Conservation (phyloP, 2,797 vertebrate species). For the Setipinna tenuifilis region DNA sequence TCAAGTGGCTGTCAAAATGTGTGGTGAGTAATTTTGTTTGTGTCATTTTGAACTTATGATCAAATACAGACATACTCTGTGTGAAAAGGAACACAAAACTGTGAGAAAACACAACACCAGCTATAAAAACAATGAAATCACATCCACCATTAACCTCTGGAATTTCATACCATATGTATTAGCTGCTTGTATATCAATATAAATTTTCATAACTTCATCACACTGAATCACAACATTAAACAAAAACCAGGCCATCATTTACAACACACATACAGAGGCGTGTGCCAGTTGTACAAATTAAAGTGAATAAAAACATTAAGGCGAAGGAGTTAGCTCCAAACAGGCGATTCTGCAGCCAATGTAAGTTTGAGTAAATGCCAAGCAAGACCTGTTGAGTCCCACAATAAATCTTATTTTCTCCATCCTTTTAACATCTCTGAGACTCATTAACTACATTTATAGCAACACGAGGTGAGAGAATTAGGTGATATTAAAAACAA, state of each 20-base stretch:
- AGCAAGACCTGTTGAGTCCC: slow-evolving; percentile 3
- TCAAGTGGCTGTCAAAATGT: background rate
- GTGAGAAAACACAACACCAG: background rate
- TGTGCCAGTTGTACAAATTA: background rate
- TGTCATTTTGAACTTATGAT: background rate
- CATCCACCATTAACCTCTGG: background rate
- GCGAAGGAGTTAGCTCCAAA: background rate
- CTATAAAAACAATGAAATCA: background rate
- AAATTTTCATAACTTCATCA: background rate
- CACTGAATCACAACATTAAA: background rate
- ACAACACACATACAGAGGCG: background rate
- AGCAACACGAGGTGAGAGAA: background rate
- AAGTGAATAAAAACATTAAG: background rate
- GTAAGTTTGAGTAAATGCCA: background rate
- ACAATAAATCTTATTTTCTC: background rate
- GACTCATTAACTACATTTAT: background rate
- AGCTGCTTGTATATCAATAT: background rate
- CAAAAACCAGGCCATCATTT: background rate
- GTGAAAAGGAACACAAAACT: background rate
- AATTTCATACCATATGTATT: background rate
- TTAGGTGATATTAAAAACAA: slow-evolving; percentile 2
- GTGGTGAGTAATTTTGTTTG: background rate
- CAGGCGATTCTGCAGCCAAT: background rate
- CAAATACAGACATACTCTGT: background rate
- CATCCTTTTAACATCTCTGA: background rate